Base-by-base conservation (phyloP, 2,113 vertebrate species). In the Hipposideros armiger region DNA sequence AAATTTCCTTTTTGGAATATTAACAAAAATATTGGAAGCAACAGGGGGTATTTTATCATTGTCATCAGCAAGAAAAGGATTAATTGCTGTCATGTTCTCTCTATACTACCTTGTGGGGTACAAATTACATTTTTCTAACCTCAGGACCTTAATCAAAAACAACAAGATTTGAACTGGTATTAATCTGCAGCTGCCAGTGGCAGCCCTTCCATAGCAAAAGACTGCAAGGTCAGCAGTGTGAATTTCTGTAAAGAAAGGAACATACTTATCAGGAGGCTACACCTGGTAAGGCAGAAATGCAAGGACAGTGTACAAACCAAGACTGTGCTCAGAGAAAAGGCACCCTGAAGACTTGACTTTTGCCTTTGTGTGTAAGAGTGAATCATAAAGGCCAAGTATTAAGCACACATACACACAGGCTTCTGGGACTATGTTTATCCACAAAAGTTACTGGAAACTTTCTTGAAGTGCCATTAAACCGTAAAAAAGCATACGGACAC, bases 121-220 rank as follows among this genome's bases (percentile, higher is more conserved):
- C 95, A 99, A 99, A 99, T 99, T 99, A 98, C 98, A 99, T 99
- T 99, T 99, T 98, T 98, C 97, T 99, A 99, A 99, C 99, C 99
- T 97, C 78, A 97, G 94, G 98, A 99, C 99, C 98, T 99, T 99
- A 99, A 99, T 99, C 98, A 99, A 99, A 99, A 98, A 98, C 98
- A 98, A 98, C 64, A 97, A 94, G 96, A 98, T 97, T 97, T 98
- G 97, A 98, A 97, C 97, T 98, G 94, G 96, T 96, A 97, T 97
- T 98, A 98, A 98, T 98, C 98, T 98, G 73, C 82, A 95, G 76
- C 88, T 98, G 90, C 95, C 97, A 97, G 95, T 72, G 95, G 90
- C 87, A 77, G 84, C 58, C 87, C 45, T 97, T 95, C 95, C 95
- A 11, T 72, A 97, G 90, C 97, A 97, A 97, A 98, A 70, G 93